Percentiles rank a stretch among this genome's conserved stretches.
These are phyloP conservation scores for Glomeris maerens DNA, from an alignment of 1,140 invertebrate genomes.

Conservation along the genomic window DNA sequence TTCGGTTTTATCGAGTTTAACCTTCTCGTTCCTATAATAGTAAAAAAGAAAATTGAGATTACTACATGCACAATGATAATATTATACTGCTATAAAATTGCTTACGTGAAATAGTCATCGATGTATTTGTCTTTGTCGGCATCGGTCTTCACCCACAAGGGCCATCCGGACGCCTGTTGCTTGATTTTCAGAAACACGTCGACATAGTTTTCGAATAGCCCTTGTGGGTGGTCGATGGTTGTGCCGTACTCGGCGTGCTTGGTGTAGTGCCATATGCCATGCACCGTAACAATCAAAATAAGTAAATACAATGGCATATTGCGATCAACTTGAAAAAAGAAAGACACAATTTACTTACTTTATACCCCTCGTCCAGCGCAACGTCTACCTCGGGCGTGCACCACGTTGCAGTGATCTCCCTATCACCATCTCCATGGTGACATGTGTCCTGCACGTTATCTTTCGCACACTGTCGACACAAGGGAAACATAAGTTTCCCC, in stretches of 20 bases:
- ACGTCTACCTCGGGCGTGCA: background rate
- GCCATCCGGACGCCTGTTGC: conserved; percentile 2
- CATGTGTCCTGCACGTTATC: conserved; percentile 10
- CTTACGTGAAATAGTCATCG: too few species aligned
- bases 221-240: too few species aligned
- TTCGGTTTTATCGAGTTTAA: too few species aligned
- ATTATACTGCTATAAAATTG: too few species aligned
- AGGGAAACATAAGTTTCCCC: conserved; percentile 18
- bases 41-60: too few species aligned
- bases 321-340: too few species aligned
- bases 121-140: conserved; percentile 2
- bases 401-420: conserved; percentile 1
- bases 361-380: too few species aligned
- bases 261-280: background rate
- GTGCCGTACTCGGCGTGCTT: background rate
- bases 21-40: too few species aligned
- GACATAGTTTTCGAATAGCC: conserved; percentile 1
- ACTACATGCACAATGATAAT: too few species aligned
- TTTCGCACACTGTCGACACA: conserved; percentile 18
- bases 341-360: too few species aligned
- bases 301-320: too few species aligned
- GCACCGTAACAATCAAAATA: too few species aligned
- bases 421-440: conserved; percentile 16
- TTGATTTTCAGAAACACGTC: conserved; percentile 3
- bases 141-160: conserved; percentile 1